Percentiles rank a stretch among this genome's conserved stretches.
Evolutionary conservation across 2,797 vertebrate species (phyloP).

Genomic region (Scarus forsteni): DNA sequence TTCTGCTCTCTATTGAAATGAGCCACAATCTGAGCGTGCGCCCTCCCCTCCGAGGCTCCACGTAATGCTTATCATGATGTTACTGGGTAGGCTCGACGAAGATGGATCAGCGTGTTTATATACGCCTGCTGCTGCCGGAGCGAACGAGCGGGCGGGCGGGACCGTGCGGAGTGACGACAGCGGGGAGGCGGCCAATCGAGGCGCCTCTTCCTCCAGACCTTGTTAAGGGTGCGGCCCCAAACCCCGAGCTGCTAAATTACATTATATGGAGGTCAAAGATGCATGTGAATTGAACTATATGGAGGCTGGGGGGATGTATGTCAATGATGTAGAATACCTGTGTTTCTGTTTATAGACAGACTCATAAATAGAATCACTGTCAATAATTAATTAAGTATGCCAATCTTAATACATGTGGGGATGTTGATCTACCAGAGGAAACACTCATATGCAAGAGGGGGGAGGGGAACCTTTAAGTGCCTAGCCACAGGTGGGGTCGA

Average conservation of each 20-base stretch:
- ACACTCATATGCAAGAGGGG: background rate
- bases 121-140: conserved; percentile 73
- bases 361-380: background rate
- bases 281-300: conserved; percentile 44
- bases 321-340: background rate
- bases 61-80: conserved; percentile 75
- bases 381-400: background rate
- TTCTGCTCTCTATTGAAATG: conserved; percentile 48
- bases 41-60: conserved; percentile 69
- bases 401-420: background rate
- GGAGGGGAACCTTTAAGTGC: no score
- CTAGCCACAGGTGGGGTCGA: no score
- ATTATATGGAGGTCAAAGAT: conserved; percentile 62
- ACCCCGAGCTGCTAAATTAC: conserved; percentile 52
- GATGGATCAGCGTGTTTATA: conserved; percentile 80
- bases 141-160: conserved; percentile 70
- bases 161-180: conserved; percentile 69
- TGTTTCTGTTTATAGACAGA: conserved; percentile 5
- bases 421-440: conserved; percentile 11
- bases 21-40: conserved; percentile 53
- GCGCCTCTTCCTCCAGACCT: conserved; percentile 55
- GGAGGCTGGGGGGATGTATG: conserved; percentile 1
- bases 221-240: conserved; percentile 78
- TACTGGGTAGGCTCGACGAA: conserved; percentile 79
- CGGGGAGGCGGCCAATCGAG: conserved; percentile 66